These are phyloP conservation scores for Sipha flava DNA, from an alignment of 1,140 invertebrate genomes.

Conservation along the genomic window DNA sequence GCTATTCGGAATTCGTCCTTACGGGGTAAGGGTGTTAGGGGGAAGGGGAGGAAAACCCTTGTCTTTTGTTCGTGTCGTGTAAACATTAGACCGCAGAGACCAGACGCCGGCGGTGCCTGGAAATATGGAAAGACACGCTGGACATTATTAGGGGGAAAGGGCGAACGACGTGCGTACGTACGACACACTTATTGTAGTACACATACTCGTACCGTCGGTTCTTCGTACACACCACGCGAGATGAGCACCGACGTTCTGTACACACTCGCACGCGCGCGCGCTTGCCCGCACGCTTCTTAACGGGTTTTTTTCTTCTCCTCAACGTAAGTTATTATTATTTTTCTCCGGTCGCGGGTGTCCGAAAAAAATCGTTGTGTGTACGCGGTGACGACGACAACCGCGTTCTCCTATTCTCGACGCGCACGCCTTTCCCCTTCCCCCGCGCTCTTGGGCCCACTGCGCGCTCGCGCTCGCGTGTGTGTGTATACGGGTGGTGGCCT, in stretches of 20 bases:
- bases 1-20: background rate
- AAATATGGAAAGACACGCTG: background rate
- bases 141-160: no score
- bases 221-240: background rate
- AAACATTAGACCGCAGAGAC: background rate
- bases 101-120: background rate
- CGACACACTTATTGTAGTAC: no score
- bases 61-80: background rate
- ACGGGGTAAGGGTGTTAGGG: background rate
- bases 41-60: background rate
- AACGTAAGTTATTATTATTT: no score
- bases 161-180: no score
- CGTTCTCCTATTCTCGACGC: background rate
- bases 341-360: background rate
- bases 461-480: background rate
- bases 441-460: no score
- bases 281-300: background rate
- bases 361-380: background rate
- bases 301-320: background rate
- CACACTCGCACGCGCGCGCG: no score
- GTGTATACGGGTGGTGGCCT: background rate
- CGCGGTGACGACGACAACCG: background rate
- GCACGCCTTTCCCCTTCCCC: background rate
- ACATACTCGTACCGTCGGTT: no score
- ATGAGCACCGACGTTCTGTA: background rate